A percentile compares a stretch with the other conserved stretches of the same genome.
Evolutionary conservation across 1,140 invertebrate genomes (phyloP).

Genomic region (Pteromalus puparum): DNA sequence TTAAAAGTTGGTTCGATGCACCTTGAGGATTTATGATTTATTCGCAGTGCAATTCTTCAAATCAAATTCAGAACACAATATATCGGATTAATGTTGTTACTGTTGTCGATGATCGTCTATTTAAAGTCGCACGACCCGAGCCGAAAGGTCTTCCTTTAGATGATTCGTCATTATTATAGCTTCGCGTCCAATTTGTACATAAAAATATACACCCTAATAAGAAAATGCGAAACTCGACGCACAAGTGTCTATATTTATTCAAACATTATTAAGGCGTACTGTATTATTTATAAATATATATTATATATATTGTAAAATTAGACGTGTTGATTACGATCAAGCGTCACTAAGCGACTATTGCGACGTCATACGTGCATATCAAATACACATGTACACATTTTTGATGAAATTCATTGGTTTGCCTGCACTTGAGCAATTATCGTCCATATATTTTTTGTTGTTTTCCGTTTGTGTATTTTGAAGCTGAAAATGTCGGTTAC

Average conservation of each 20-base stretch:
- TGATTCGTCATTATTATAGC: conserved; percentile 17
- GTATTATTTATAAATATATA: conserved; percentile 57
- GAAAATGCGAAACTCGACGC: conserved; percentile 28
- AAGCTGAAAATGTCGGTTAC: background rate
- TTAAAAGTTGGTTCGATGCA: conserved; percentile 1
- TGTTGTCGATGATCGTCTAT: background rate
- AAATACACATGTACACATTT: background rate
- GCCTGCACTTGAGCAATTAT: background rate
- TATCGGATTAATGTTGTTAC: background rate
- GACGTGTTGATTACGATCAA: background rate
- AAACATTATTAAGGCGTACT: conserved; percentile 25
- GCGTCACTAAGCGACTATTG: background rate
- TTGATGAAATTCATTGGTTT: background rate
- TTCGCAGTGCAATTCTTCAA: background rate
- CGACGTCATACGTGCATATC: background rate
- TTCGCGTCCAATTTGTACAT: conserved; percentile 34
- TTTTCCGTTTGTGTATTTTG: background rate
- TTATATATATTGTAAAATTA: conserved; percentile 36
- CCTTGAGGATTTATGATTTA: background rate
- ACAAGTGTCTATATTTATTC: conserved; percentile 62
- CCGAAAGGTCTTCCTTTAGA: conserved; percentile 29
- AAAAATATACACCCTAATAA: background rate
- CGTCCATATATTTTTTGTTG: background rate
- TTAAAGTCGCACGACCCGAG: background rate
- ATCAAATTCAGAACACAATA: background rate